Base-by-base conservation (phyloP, 2,113 vertebrate species). In the Terrapene triunguis region DNA sequence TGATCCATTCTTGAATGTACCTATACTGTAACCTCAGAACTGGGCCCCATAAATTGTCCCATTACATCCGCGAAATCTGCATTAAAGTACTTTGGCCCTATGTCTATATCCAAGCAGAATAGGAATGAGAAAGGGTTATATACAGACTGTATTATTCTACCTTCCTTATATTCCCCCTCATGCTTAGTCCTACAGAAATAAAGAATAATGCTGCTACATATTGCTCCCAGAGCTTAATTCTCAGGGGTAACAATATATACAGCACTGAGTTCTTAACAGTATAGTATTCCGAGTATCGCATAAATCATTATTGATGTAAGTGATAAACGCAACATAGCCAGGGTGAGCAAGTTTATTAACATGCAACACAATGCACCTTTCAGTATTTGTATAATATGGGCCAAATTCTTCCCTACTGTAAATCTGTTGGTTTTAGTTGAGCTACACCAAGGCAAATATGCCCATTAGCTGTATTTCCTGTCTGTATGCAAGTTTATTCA, bases 271-370 rank as follows among this genome's bases (percentile, higher is more conserved):
- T 96, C 95, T 97, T 96, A 95, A 97, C 94, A 95, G 94, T 82
- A 88, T 84, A 38, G 96, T 96, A 97, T 97, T 97, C 85, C 93
- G 85, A 95, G 89, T 91, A 96, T 96, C 92, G 90, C 95, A 96
- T 97, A 96, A 97, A 97, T 97, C 95, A 95, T 97, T 97, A 90
- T 89, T 96, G 74, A 84, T 97, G 96, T 94, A 97, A 95, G 97
- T 96, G 88, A 65, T 91, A 97, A 96, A 96, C 95, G 91, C 84
- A 97, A 89, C 93, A 90, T 96, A 97, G 93, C 94, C 96, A 96
- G 93, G 94, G 90, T 96, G 89, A 97, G 81, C 80, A 90, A 88
- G 84, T 50, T 85, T 96, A 85, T 97, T 97, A 97, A 97, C 96
- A 84, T 13, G 88, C 82, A 22, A 21, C 38, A 74, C 9, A 38